Percentiles rank a stretch among this genome's conserved stretches.
Evolutionary conservation across 1,140 invertebrate species (phyloP).

Genomic region (Hypothenemus hampei): DNA sequence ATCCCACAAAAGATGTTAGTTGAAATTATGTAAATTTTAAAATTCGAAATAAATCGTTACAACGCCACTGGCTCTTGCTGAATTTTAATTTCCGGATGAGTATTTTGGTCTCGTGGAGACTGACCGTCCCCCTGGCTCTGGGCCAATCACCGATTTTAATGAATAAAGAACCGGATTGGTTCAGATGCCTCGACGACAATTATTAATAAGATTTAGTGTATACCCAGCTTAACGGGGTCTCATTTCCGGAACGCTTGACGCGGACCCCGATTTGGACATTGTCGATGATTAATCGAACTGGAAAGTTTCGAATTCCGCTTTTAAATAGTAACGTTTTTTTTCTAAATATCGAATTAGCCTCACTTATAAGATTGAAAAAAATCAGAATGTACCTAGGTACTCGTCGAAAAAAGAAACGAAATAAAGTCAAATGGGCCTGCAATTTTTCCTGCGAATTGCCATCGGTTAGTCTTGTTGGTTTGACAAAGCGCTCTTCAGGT

Average conservation of each 20-base stretch:
- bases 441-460: conserved; percentile 27
- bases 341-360: conserved; percentile 23
- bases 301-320: conserved; percentile 6
- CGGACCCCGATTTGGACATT: conserved; percentile 16
- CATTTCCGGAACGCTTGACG: conserved; percentile 22
- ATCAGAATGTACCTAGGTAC: conserved; percentile 1
- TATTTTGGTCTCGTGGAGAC: conserved; percentile 17
- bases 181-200: conserved; percentile 16
- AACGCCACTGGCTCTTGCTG: not conserved
- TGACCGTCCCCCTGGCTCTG: conserved; percentile 16
- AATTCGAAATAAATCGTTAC: not conserved
- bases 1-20: too few relatives aligned
- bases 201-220: conserved; percentile 27
- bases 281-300: conserved; percentile 21
- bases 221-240: conserved; percentile 23
- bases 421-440: conserved; percentile 21
- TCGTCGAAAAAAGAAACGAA: conserved; percentile 23
- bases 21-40: too few relatives aligned
- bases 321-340: conserved; percentile 8
- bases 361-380: conserved; percentile 13
- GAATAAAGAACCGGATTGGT: conserved; percentile 22
- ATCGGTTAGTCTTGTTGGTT: conserved; percentile 25
- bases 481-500: conserved; percentile 17
- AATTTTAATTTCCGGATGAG: conserved; percentile 16
- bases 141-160: conserved; percentile 24